Evolutionary conservation across 2,113 vertebrate species (phyloP).

Genomic region (Lepus timidus): DNA sequence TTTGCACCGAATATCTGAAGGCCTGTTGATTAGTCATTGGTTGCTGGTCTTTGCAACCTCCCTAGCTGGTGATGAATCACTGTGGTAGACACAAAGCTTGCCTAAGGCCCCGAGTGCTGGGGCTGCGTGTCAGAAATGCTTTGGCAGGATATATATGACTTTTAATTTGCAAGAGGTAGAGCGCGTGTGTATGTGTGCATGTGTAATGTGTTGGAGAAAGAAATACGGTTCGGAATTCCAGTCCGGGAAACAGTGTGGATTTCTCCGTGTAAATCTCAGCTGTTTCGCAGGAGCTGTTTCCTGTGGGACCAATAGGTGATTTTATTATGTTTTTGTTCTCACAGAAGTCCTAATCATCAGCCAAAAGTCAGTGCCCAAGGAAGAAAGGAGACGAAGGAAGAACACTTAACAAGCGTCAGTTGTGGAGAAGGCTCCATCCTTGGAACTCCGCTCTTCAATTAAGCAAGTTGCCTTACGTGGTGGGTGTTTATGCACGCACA

Average conservation of each 20-base stretch:
- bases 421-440: background rate
- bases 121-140: constrained; percentile 84
- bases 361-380: constrained; percentile 14
- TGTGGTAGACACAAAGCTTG: constrained; percentile 77
- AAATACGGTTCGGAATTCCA: constrained; percentile 62
- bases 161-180: constrained; percentile 87
- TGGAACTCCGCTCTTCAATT: background rate
- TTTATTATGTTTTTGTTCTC: constrained; percentile 37
- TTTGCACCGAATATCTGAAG: constrained; percentile 76
- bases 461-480: background rate
- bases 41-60: constrained; percentile 75
- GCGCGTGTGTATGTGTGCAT: constrained; percentile 35
- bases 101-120: constrained; percentile 82
- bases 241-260: constrained; percentile 43
- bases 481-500: background rate
- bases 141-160: constrained; percentile 86
- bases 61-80: constrained; percentile 81
- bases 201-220: constrained; percentile 39
- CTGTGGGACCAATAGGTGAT: constrained; percentile 39
- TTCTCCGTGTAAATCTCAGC: constrained; percentile 51
- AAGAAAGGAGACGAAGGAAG: background rate
- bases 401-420: background rate
- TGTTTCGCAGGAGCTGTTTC: constrained; percentile 27
- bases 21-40: constrained; percentile 81
- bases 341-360: background rate